Conservation (phyloP, 1,140 invertebrate species). For the Periplaneta americana region DNA sequence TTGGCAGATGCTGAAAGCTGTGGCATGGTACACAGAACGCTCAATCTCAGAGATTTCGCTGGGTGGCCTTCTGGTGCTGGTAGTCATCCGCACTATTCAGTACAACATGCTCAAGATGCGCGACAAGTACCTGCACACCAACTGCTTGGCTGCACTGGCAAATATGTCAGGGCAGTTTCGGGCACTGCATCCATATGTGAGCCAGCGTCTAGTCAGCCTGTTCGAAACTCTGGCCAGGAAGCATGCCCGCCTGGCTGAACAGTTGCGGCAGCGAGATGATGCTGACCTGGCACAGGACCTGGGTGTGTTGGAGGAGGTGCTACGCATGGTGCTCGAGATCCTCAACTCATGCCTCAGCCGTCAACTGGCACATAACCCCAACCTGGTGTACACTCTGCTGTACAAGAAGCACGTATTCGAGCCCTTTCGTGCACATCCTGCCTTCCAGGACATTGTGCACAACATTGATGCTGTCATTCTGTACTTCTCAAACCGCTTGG, state of each 20-base stretch:
- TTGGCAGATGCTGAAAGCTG: conserved; percentile 75
- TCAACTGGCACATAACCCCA: conserved; percentile 85
- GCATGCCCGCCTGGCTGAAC: conserved; percentile 54
- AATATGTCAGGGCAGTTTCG: conserved; percentile 97
- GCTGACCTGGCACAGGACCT: conserved; percentile 72
- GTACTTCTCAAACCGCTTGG: conserved; percentile 77
- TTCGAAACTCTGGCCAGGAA: conserved; percentile 84
- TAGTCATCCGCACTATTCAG: conserved; percentile 93
- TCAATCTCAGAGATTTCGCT: conserved; percentile 86
- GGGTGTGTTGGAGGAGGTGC: conserved; percentile 92
- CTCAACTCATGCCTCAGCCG: conserved; percentile 88
- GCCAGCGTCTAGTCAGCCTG: conserved; percentile 84
- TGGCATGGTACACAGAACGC: conserved; percentile 89
- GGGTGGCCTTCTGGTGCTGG: conserved; percentile 91
- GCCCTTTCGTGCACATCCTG: conserved; percentile 76
- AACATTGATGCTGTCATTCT: conserved; percentile 93
- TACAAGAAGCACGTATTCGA: conserved; percentile 92
- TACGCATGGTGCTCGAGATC: conserved; percentile 94
- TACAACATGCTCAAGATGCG: conserved; percentile 95
- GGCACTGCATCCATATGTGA: conserved; percentile 91
- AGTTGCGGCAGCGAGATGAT: conserved; percentile 37
- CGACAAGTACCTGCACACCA: conserved; percentile 95
- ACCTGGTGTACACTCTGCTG: conserved; percentile 92
- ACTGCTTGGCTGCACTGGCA: conserved; percentile 94
- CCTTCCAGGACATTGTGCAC: conserved; percentile 92